A percentile compares a stretch with the other conserved stretches of the same genome.
Conservation (phyloP, 2,797 vertebrate species). For the Enteromius mattozi region DNA sequence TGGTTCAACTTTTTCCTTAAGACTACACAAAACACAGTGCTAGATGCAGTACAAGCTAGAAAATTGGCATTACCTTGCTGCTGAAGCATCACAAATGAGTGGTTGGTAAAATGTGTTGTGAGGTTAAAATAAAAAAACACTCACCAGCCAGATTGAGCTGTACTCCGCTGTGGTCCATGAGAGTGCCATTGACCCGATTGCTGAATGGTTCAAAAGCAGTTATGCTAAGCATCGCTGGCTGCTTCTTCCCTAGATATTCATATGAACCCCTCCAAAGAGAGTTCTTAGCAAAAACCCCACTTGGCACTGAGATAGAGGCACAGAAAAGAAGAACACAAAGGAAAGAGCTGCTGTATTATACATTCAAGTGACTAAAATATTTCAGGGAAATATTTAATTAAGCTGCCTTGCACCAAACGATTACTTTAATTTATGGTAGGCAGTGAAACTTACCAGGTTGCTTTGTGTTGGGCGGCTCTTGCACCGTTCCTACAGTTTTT, state of each 20-base stretch:
- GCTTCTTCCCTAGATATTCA: constrained; percentile 97
- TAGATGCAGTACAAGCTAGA: background rate
- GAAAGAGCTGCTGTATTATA: background rate
- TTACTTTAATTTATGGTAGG: background rate
- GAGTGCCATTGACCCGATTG: constrained; percentile 93
- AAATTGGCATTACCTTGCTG: constrained; percentile 5
- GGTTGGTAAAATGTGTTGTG: constrained; percentile 29
- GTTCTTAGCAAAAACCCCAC: constrained; percentile 94
- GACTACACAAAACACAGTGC: background rate
- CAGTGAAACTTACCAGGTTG: constrained; percentile 79
- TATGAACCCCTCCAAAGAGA: constrained; percentile 98
- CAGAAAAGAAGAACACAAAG: background rate
- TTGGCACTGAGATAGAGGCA: constrained; percentile 81
- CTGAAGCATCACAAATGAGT: constrained; percentile 26
- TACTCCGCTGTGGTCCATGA: constrained; percentile 95
- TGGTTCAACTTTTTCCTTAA: background rate
- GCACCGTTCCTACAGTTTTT: constrained; percentile 85
- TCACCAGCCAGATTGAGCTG: constrained; percentile 91
- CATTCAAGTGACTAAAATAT: background rate
- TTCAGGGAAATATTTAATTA: background rate
- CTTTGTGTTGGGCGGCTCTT: constrained; percentile 87
- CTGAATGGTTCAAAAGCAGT: constrained; percentile 87
- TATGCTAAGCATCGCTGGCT: constrained; percentile 95
- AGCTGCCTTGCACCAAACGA: background rate
- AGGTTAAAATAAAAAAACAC: constrained; percentile 47